Percentiles rank a stretch among this genome's conserved stretches.
Conservation (phyloP, 1,140 invertebrate species). For the Zaprionus lachaisei region DNA sequence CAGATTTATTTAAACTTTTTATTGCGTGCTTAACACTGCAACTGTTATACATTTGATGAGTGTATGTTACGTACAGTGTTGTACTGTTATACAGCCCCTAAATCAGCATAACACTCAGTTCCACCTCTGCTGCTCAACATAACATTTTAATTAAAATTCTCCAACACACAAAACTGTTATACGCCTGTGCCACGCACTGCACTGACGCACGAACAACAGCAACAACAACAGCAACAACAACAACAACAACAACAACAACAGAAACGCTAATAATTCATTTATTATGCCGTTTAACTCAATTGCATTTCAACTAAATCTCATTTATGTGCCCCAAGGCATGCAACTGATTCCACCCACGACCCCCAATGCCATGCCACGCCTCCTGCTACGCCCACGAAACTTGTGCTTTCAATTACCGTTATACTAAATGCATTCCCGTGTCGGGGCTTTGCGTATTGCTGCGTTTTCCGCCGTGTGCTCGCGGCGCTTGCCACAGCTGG, state of each 20-base stretch:
- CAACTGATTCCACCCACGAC: background rate
- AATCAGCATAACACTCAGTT: background rate
- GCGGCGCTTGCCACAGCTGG: constrained; percentile 18
- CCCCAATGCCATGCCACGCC: background rate
- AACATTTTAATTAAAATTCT: background rate
- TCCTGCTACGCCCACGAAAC: background rate
- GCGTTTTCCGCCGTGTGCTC: constrained; percentile 21
- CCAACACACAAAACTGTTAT: constrained; percentile 1
- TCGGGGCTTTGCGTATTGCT: constrained; percentile 30
- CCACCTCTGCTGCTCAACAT: background rate
- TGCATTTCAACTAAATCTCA: constrained; percentile 27
- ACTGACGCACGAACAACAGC: background rate
- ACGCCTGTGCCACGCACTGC: background rate
- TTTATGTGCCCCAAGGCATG: constrained; percentile 12
- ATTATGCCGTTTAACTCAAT: constrained; percentile 11
- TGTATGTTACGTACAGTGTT: constrained; percentile 1
- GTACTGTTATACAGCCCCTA: background rate
- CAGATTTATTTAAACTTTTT: too few relatives aligned
- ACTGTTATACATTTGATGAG: background rate
- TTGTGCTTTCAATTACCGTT: constrained; percentile 48
- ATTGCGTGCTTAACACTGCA: too few relatives aligned
- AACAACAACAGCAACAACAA: background rate
- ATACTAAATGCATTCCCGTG: constrained; percentile 50
- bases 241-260: background rate
- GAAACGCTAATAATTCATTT: background rate